Conservation (phyloP, 2,888 invertebrate genomes). For the Venusia cambrica region DNA sequence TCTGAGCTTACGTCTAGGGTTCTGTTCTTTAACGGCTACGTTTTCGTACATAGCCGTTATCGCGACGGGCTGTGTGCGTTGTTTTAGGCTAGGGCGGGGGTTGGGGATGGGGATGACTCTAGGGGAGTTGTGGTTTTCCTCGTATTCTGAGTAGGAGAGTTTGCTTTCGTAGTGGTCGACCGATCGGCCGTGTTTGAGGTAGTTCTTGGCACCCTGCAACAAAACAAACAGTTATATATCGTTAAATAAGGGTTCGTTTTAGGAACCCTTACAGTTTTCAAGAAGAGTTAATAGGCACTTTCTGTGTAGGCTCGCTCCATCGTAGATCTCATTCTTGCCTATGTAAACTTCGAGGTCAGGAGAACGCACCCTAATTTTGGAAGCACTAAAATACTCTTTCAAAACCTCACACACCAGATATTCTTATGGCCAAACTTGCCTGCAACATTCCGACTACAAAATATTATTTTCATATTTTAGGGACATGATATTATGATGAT, state of each 20-base stretch:
- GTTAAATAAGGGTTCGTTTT: no score
- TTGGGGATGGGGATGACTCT: slow-evolving; percentile 68
- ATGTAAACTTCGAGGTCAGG: no score
- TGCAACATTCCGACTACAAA: no score
- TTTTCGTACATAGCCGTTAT: slow-evolving; percentile 88
- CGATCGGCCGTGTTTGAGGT: slow-evolving; percentile 86
- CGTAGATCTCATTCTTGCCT: no score
- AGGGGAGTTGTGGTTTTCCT: slow-evolving; percentile 69
- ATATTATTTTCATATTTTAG: no score
- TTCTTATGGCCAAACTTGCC: no score
- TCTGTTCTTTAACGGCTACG: slow-evolving; percentile 85
- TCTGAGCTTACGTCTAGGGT: slow-evolving; percentile 85
- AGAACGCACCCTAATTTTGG: no score
- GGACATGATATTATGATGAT: no score
- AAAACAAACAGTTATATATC: slow-evolving; percentile 30
- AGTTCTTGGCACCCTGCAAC: slow-evolving; percentile 77
- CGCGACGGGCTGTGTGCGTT: slow-evolving; percentile 84
- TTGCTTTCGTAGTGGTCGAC: slow-evolving; percentile 89
- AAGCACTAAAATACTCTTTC: slow-evolving; percentile 3
- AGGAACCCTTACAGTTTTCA: no score
- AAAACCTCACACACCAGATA: no score
- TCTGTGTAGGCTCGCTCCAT: no score
- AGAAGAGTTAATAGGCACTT: no score
- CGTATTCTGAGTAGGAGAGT: slow-evolving; percentile 78
- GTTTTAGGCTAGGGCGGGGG: slow-evolving; percentile 68